A percentile compares a stretch with the other conserved stretches of the same genome.
Evolutionary conservation across 2,113 vertebrate species (phyloP).

Genomic region (Ophthalmolycus amberensis): DNA sequence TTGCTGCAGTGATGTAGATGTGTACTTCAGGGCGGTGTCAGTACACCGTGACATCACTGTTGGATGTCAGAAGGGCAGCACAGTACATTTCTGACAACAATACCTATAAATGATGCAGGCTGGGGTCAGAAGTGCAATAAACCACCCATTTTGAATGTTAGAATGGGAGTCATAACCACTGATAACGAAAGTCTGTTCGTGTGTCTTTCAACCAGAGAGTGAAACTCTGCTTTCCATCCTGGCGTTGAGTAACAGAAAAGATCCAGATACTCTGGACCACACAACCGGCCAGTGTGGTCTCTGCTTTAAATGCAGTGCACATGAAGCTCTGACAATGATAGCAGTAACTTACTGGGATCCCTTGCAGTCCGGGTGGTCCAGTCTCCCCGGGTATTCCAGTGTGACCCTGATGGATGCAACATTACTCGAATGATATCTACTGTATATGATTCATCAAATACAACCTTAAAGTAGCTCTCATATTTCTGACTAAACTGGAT

Average conservation of each 20-base stretch:
- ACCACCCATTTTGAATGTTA: no score
- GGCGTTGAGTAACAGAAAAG: background rate
- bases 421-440: slow-evolving; percentile 26
- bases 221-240: background rate
- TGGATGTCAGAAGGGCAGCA: no score
- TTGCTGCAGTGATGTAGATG: background rate
- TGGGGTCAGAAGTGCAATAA: no score
- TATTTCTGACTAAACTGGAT: slow-evolving; percentile 1
- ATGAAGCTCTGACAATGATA: background rate
- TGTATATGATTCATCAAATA: background rate
- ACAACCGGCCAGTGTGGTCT: background rate
- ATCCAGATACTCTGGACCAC: background rate
- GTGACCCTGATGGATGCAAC: slow-evolving; percentile 87
- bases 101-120: no score
- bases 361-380: slow-evolving; percentile 88
- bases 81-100: no score
- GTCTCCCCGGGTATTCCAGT: slow-evolving; percentile 88
- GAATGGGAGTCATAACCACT: no score
- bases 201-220: background rate
- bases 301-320: background rate
- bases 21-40: background rate
- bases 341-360: slow-evolving; percentile 87
- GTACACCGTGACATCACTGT: no score
- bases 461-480: background rate
- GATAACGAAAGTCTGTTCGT: no score